phyloP scores from a whole-genome alignment of 2,888 invertebrate species.

The Lucinisca nassula region DNA sequence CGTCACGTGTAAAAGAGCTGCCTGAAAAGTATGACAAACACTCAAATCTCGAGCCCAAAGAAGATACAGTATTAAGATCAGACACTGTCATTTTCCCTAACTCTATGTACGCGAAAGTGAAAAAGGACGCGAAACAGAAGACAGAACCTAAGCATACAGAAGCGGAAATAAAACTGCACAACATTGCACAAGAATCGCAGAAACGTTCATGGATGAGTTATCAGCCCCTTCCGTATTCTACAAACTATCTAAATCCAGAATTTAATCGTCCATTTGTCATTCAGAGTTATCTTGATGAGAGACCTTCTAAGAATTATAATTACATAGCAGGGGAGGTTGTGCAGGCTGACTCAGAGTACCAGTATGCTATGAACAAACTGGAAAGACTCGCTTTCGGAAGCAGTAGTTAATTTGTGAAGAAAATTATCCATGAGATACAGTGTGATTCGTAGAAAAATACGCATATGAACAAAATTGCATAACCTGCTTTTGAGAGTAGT shows the following conservation, averaged over 20 bases:
- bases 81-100: constrained; percentile 54
- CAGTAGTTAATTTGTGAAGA: not conserved
- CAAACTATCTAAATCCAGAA: constrained; percentile 77
- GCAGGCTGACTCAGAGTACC: constrained; percentile 73
- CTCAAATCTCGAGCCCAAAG: constrained; percentile 43
- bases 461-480: too few relatives aligned
- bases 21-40: constrained; percentile 61
- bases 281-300: constrained; percentile 59
- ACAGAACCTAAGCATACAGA: constrained; percentile 32
- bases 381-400: constrained; percentile 48
- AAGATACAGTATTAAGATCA: constrained; percentile 9
- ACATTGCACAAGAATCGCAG: constrained; percentile 44
- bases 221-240: constrained; percentile 76
- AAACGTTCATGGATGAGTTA: constrained; percentile 74
- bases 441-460: too few relatives aligned
- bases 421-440: too few relatives aligned
- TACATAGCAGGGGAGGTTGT: constrained; percentile 63
- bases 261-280: constrained; percentile 74
- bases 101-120: constrained; percentile 57
- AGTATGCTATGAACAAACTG: constrained; percentile 76
- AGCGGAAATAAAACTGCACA: constrained; percentile 34
- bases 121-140: constrained; percentile 17
- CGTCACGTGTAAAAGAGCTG: not conserved
- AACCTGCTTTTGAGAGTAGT: too few relatives aligned
- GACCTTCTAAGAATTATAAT: constrained; percentile 36